Conservation (phyloP, 2,888 invertebrate species). For the Eurois occulta region DNA sequence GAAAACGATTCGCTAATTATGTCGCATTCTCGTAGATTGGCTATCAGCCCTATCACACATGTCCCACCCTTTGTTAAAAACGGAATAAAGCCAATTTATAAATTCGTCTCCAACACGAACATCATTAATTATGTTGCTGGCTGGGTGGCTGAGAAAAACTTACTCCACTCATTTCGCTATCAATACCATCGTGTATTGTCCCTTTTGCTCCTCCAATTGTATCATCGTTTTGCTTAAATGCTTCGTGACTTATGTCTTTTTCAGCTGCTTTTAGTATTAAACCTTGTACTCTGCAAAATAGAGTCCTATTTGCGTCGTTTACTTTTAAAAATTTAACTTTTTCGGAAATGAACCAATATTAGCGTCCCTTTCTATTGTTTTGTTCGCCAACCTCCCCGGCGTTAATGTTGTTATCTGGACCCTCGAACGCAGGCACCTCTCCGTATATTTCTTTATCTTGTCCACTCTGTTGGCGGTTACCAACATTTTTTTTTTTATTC, state of each 20-base stretch:
- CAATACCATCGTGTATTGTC: constrained; percentile 85
- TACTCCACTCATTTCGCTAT: constrained; percentile 90
- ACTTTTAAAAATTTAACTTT: constrained; percentile 51
- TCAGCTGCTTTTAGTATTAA: constrained; percentile 24
- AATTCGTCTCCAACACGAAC: constrained; percentile 89
- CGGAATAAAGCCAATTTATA: constrained; percentile 89
- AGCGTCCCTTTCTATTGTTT: constrained; percentile 86
- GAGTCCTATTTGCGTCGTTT: constrained; percentile 53
- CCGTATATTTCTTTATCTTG: constrained; percentile 90
- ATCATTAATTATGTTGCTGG: constrained; percentile 91
- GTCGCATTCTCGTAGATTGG: constrained; percentile 76
- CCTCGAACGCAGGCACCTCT: constrained; percentile 90
- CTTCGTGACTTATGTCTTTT: constrained; percentile 53
- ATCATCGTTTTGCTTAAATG: constrained; percentile 50
- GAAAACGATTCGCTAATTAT: constrained; percentile 73
- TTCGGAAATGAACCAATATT: constrained; percentile 62
- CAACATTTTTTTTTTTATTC: constrained; percentile 85
- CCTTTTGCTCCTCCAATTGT: constrained; percentile 78
- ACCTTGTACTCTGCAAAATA: constrained; percentile 47
- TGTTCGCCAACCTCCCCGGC: constrained; percentile 85
- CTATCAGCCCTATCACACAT: constrained; percentile 84
- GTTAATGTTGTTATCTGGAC: constrained; percentile 90
- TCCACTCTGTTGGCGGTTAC: constrained; percentile 87
- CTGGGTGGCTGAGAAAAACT: constrained; percentile 91
- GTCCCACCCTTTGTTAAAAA: constrained; percentile 84